Evolutionary conservation across 2,797 vertebrate genomes (phyloP).

Genomic region (Poecilia picta): DNA sequence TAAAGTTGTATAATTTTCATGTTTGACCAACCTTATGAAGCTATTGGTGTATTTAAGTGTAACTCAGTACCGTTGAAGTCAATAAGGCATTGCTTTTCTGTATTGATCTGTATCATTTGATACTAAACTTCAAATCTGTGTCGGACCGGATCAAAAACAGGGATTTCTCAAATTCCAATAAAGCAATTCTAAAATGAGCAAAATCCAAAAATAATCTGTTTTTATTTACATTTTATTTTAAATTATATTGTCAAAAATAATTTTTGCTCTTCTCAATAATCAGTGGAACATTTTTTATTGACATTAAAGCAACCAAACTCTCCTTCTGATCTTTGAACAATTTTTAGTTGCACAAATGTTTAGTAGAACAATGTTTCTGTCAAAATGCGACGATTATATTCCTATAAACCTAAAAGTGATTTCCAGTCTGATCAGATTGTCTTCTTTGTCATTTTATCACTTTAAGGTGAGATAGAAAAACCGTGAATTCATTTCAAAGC

Average conservation of each 20-base stretch:
- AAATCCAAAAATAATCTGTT: neutral
- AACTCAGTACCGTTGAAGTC: too few relatives aligned
- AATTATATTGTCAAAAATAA: too few relatives aligned
- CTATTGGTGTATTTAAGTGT: too few relatives aligned
- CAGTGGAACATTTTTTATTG: neutral
- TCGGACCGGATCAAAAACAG: too few relatives aligned
- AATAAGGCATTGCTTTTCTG: too few relatives aligned
- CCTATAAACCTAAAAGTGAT: too few relatives aligned
- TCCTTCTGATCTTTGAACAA: neutral
- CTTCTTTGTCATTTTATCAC: neutral
- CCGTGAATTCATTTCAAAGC: neutral
- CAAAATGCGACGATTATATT: neutral
- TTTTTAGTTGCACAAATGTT: neutral
- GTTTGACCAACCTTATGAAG: too few relatives aligned
- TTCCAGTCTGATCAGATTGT: neutral
- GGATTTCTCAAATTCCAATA: too few relatives aligned
- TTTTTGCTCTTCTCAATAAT: neutral
- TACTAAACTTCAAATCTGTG: too few relatives aligned
- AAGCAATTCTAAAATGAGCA: too few relatives aligned
- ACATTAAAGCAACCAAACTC: neutral
- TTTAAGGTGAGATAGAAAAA: neutral
- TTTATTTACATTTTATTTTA: neutral
- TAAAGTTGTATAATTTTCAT: too few relatives aligned
- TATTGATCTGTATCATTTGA: too few relatives aligned
- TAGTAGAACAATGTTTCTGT: neutral